These are phyloP conservation scores for Rhinella marina DNA, from an alignment of 2,797 vertebrate genomes.

Conservation along the genomic window DNA sequence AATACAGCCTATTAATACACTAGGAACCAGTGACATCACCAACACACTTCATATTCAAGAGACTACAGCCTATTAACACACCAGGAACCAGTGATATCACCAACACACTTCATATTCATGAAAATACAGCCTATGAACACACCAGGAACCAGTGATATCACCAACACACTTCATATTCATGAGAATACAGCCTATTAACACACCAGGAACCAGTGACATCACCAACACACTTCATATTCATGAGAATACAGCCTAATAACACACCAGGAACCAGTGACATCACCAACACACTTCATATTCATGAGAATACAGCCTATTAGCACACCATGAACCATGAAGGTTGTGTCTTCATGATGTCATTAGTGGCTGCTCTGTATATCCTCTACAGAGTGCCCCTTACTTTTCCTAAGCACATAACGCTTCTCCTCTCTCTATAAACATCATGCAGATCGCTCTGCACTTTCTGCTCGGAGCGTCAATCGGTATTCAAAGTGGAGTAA, in stretches of 20 bases:
- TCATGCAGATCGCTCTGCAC: background rate
- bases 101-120: background rate
- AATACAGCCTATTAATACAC: background rate
- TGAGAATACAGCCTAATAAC: background rate
- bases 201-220: background rate
- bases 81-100: background rate
- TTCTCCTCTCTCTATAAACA: background rate
- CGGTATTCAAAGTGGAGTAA: background rate
- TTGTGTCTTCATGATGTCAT: no score
- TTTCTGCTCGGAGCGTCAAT: no score
- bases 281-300: background rate
- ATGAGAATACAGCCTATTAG: background rate
- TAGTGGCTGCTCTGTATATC: no score
- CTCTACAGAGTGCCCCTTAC: background rate
- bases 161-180: background rate
- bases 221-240: background rate
- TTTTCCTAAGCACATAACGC: conserved; percentile 1
- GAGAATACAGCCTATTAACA: background rate
- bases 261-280: background rate
- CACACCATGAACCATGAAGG: background rate
- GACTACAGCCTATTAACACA: background rate
- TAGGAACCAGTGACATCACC: background rate
- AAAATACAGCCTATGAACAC: background rate
- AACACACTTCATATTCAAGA: background rate
- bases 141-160: background rate